Evolutionary conservation across 2,888 invertebrate species (phyloP).

Genomic region (Chalcosyrphus nemorum): DNA sequence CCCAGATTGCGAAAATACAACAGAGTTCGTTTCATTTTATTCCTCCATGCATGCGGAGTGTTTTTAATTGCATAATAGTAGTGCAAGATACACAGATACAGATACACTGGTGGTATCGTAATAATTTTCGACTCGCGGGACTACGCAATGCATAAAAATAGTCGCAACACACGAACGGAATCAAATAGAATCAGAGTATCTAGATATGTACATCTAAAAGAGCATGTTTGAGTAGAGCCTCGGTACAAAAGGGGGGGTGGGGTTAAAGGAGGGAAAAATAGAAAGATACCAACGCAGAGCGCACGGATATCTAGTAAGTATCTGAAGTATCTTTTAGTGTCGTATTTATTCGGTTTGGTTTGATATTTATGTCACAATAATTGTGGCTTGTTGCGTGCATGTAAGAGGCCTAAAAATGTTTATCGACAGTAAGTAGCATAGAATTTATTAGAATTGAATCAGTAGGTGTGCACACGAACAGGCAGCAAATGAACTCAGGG

Average conservation of each 20-base stretch:
- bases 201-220: slow-evolving; percentile 39
- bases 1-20: slow-evolving; percentile 54
- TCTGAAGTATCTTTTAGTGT: slow-evolving; percentile 70
- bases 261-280: not conserved
- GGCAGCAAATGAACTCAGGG: not conserved
- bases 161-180: slow-evolving; percentile 54
- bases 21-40: slow-evolving; percentile 52
- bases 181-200: slow-evolving; percentile 35
- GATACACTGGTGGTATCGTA: slow-evolving; percentile 34
- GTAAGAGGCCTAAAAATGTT: slow-evolving; percentile 48
- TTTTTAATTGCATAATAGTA: slow-evolving; percentile 63
- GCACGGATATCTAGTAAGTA: slow-evolving; percentile 26
- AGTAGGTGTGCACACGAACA: not conserved
- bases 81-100: slow-evolving; percentile 1
- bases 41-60: slow-evolving; percentile 28
- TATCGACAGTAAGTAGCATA: slow-evolving; percentile 40
- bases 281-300: slow-evolving; percentile 69
- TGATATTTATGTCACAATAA: slow-evolving; percentile 72
- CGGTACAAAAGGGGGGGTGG: not conserved
- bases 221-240: slow-evolving; percentile 15
- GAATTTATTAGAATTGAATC: slow-evolving; percentile 32
- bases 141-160: slow-evolving; percentile 72
- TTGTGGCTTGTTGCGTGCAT: slow-evolving; percentile 66
- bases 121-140: slow-evolving; percentile 50
- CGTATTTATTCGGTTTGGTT: slow-evolving; percentile 65